Evolutionary conservation across 2,797 vertebrate genomes (phyloP).

Genomic region (Chelon auratus): DNA sequence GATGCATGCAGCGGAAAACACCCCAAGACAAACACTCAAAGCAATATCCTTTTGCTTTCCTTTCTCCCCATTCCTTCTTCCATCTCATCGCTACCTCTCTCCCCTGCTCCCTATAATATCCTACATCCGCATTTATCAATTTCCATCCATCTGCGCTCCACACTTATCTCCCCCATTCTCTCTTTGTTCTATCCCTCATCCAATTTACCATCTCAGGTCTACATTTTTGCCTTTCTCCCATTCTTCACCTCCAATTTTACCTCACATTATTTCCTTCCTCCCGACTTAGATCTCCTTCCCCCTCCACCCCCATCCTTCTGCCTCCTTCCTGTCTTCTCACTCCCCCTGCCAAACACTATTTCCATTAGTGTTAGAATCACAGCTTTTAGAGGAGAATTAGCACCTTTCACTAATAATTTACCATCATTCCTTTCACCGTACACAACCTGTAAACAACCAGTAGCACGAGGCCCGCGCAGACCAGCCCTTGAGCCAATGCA

Average conservation of each 20-base stretch:
- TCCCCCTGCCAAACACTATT: constrained; percentile 18
- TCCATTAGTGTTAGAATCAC: constrained; percentile 44
- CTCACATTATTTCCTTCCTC: constrained; percentile 22
- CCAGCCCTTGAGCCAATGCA: constrained; percentile 21
- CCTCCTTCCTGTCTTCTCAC: constrained; percentile 4
- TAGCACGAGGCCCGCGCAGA: constrained; percentile 15
- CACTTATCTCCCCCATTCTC: constrained; percentile 14
- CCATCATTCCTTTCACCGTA: constrained; percentile 32
- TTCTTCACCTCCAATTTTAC: constrained; percentile 39
- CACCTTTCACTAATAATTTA: constrained; percentile 64
- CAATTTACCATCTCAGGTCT: constrained; percentile 42
- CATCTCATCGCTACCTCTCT: constrained; percentile 34
- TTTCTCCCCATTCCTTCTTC: constrained; percentile 8
- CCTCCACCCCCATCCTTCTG: background rate
- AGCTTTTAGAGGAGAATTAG: constrained; percentile 68
- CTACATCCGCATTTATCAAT: constrained; percentile 57
- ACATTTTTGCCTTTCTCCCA: constrained; percentile 18
- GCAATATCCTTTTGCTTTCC: constrained; percentile 23
- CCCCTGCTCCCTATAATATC: constrained; percentile 25
- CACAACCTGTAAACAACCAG: constrained; percentile 56
- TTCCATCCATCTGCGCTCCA: constrained; percentile 32
- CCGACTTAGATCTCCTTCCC: constrained; percentile 6
- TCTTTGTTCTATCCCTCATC: constrained; percentile 34
- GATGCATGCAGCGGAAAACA: constrained; percentile 37
- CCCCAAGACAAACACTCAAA: constrained; percentile 14